A percentile compares a stretch with the other conserved stretches of the same genome.
Conservation (phyloP, 37 sponge, comb jelly and placozoan genomes). For the Mnemiopsis leidyi region DNA sequence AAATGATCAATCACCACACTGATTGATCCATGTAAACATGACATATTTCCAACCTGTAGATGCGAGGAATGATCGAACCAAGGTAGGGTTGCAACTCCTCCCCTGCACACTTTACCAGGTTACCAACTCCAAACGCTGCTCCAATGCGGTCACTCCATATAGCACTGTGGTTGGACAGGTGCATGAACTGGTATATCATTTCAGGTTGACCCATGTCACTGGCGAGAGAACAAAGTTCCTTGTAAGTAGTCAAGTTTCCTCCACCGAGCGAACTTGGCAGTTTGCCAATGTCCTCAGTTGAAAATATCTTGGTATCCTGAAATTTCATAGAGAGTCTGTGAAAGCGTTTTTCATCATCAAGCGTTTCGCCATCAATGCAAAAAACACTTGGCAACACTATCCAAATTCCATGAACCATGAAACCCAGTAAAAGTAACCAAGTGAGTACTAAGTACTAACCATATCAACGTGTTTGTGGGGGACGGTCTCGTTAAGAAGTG, state of each 20-base stretch:
- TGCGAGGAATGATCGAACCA: slow-evolving; percentile 72
- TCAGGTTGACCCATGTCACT: slow-evolving; percentile 90
- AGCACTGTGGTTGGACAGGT: slow-evolving; percentile 80
- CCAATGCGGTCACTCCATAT: slow-evolving; percentile 75
- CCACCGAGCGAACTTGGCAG: slow-evolving; percentile 50
- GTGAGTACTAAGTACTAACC: too few relatives aligned
- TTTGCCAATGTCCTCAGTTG: slow-evolving; percentile 28
- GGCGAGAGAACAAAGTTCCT: slow-evolving; percentile 89
- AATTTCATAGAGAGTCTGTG: too few relatives aligned
- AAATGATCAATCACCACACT: too few relatives aligned
- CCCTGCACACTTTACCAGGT: slow-evolving; percentile 68
- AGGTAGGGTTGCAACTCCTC: slow-evolving; percentile 80
- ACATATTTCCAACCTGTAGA: slow-evolving; percentile 78
- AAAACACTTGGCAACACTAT: too few relatives aligned
- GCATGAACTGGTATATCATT: slow-evolving; percentile 90
- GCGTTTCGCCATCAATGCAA: too few relatives aligned
- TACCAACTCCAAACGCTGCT: slow-evolving; percentile 38
- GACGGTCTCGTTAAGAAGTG: slow-evolving; percentile 14
- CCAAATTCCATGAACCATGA: too few relatives aligned
- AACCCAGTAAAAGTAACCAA: too few relatives aligned
- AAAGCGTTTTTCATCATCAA: too few relatives aligned
- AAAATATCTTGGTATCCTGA: slow-evolving; percentile 64
- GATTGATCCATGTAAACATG: too few relatives aligned
- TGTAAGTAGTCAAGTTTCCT: slow-evolving; percentile 77
- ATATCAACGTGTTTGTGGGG: slow-evolving; percentile 4